Evolutionary conservation across 2,888 invertebrate genomes (phyloP), one percentile per base, ranked within the genome.

Genomic region (Anoplius nigerrimus): DNA sequence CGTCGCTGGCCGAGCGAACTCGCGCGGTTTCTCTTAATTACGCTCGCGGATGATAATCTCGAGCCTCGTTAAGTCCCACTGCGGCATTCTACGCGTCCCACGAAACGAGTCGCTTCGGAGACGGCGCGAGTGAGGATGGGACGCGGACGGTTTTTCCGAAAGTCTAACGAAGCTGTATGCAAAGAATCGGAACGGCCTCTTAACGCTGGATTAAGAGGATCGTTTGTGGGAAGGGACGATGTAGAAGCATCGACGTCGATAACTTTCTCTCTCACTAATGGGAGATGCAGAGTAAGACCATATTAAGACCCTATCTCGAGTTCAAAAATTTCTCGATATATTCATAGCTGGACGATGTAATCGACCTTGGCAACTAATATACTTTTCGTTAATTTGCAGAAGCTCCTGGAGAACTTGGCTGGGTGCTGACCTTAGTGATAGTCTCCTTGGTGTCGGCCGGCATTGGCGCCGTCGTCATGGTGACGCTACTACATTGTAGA

Each of bases 401-500:
- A 87, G 89, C 90, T 82, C 91, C 92, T 64, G 92, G 92, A 63
- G 93, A 93, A 88, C 88, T 93, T 76, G 93, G 93, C 80, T 94
- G 93, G 94, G 92, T 93, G 53, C 88, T 94, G 74, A 93, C 93
- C 58, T 87, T 94, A 83, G 92, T 93, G 76, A 93, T 94, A 86
- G 94, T 94, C 72, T 94, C 94, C 42, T 88, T 94, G 80, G 90
- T 93, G 81, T 94, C 94, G 66, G 94, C 94, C 70, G 90, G 93
- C 67, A 90, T 94, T 80, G 94, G 94, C 70, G 94, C 94, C 75
- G 92, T 93, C 81, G 90, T 94, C 75, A 94, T 94, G 94, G 92
- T 94, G 84, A 91, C 92, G 79, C 91, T 93, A 56, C 90, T 93
- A 66, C 93, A 93, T 84, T 94, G 93, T 87, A 90, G 92, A 89